Conservation (phyloP, 2,113 vertebrate species). For the Formicarius rufipectus region DNA sequence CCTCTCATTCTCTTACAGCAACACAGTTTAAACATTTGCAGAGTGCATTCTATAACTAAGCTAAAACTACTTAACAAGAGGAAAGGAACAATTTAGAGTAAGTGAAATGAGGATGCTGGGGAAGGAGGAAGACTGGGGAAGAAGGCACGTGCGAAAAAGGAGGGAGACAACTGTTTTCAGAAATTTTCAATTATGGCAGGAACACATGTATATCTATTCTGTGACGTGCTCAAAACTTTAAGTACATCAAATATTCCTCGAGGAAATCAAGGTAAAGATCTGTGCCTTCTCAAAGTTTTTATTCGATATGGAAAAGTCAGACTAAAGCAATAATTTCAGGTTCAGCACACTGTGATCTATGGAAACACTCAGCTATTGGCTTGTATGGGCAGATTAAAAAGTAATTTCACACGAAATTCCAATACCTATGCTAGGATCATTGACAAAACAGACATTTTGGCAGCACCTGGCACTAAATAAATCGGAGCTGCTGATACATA, state of each 20-base stretch:
- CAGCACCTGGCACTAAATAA: neutral
- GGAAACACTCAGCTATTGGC: neutral
- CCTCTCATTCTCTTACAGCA: neutral
- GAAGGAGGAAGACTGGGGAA: neutral
- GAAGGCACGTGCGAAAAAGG: neutral
- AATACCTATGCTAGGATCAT: neutral
- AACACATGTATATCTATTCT: neutral
- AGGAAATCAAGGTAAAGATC: neutral
- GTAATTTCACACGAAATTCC: neutral
- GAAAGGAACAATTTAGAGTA: neutral
- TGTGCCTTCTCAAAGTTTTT: neutral
- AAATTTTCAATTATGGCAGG: neutral
- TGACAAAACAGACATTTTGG: neutral
- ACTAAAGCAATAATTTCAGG: neutral
- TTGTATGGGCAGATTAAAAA: neutral
- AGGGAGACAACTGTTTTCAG: neutral
- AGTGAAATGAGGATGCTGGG: neutral
- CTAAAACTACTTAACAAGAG: neutral
- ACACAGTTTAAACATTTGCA: neutral
- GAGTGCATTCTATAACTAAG: neutral
- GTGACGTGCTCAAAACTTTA: neutral
- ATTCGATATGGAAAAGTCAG: neutral
- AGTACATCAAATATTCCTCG: neutral
- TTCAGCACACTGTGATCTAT: neutral
- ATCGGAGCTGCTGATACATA: neutral